Evolutionary conservation across 2,888 invertebrate genomes (phyloP), one percentile per base, ranked within the genome.

Genomic region (Acronicta psi): DNA sequence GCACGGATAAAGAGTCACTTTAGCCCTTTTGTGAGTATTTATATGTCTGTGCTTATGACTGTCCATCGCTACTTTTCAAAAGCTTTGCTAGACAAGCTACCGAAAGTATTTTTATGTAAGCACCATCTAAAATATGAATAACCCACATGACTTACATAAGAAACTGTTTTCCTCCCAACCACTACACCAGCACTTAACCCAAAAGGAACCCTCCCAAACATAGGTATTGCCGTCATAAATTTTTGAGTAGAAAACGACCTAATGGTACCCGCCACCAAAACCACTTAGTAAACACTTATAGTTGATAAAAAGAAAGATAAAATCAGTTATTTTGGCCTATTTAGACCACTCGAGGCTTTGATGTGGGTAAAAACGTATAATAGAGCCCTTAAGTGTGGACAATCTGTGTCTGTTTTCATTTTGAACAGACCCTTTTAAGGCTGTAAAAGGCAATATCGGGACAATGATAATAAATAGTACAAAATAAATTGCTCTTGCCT

Each of bases 251-350:
- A 51, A 69, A 44, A 25, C 46, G 16, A 11, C 43, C 43, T 63
- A 66, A 69, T 69, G 70, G 43, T 43, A 7, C 46, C 42, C 51
- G 51, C 38, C 11, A 10, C 18, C 17, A 56, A 62, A 63, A 56
- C 64, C 66, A 56, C 70, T 70, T 64, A 51, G 56, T 11, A 20
- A 63, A 63, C 71, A 68, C 67, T 68, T 54, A 68, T 58, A 71
- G 58, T 65, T 58, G 58, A 68, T 53, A 29, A 67, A 70, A 70
- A 70, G 41, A 40, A 25, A 64, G 65, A 50, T 64, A 65, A 67
- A 68, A 71, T 64, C 71, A 54, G 59, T 58, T 58, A 65, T 54
- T n/a, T 65, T 58, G 46, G 42, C 25, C 65, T 58, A 54, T 58
- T 67, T 40, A 58, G 20, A 11, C 14, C 52, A 51, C 58, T 67